Evolutionary conservation across 2,888 invertebrate species (phyloP).

Genomic region (Bombyx huttoni): DNA sequence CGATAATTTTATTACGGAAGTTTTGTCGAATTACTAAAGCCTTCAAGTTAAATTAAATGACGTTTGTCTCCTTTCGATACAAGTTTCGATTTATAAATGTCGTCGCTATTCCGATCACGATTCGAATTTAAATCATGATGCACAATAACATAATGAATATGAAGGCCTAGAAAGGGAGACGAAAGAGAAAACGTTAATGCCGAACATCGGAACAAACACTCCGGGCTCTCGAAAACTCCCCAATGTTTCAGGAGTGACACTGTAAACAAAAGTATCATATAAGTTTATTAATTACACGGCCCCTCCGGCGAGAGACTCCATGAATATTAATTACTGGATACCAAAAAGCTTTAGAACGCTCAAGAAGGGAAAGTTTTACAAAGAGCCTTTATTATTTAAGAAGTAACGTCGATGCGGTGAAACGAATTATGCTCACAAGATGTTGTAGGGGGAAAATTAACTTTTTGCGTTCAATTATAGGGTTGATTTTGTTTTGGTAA

Average conservation of each 20-base stretch:
- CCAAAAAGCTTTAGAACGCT: constrained; percentile 70
- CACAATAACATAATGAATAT: background rate
- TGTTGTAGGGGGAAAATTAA: constrained; percentile 18
- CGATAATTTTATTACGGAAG: constrained; percentile 70
- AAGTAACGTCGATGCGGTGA: constrained; percentile 59
- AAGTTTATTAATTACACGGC: constrained; percentile 72
- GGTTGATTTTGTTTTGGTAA: constrained; percentile 21
- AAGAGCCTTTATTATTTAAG: constrained; percentile 73
- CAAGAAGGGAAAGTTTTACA: constrained; percentile 72
- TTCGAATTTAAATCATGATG: constrained; percentile 2
- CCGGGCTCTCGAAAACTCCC: constrained; percentile 26
- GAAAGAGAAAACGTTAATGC: constrained; percentile 7
- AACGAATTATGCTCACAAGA: constrained; percentile 55
- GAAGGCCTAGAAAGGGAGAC: constrained; percentile 6
- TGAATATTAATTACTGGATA: constrained; percentile 73
- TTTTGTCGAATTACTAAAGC: constrained; percentile 66
- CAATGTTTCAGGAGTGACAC: constrained; percentile 59
- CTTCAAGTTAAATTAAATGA: constrained; percentile 68
- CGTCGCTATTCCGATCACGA: constrained; percentile 8
- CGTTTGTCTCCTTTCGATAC: constrained; percentile 53
- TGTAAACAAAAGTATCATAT: constrained; percentile 73
- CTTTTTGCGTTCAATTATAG: constrained; percentile 19
- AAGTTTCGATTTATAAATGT: constrained; percentile 29
- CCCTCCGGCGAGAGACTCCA: constrained; percentile 66
- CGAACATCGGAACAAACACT: constrained; percentile 24